phyloP scores from a whole-genome alignment of 1,140 invertebrate genomes.

The Acyrthosiphon pisum region DNA sequence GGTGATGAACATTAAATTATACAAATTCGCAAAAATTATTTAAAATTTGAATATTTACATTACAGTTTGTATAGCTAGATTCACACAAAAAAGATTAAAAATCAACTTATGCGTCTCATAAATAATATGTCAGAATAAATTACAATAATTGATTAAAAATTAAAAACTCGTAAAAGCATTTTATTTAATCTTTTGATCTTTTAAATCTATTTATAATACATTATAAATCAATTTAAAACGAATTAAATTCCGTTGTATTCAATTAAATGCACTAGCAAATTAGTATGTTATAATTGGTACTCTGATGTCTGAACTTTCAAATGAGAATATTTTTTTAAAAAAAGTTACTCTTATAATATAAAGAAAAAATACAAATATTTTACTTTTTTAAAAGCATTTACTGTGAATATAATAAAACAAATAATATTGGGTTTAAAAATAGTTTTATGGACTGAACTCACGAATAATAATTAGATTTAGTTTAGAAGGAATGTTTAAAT shows the following conservation, averaged over 20 bases:
- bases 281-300: neutral
- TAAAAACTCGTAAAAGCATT: neutral
- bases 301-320: neutral
- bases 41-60: neutral
- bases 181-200: constrained; percentile 26
- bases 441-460: constrained; percentile 27
- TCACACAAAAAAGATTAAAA: neutral
- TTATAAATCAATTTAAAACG: neutral
- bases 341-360: neutral
- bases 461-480: constrained; percentile 44
- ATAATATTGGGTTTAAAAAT: neutral
- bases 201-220: neutral
- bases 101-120: neutral
- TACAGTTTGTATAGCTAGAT: neutral
- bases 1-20: neutral
- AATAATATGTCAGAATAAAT: neutral
- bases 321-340: neutral
- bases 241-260: neutral
- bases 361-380: neutral
- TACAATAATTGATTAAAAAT: constrained; percentile 17
- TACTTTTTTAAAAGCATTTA: neutral
- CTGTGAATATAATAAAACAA: neutral
- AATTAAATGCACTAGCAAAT: neutral
- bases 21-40: neutral
- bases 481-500: constrained; percentile 18